These are phyloP conservation scores for Chlorops oryzae DNA, from an alignment of 1,140 invertebrate species.

Conservation along the genomic window DNA sequence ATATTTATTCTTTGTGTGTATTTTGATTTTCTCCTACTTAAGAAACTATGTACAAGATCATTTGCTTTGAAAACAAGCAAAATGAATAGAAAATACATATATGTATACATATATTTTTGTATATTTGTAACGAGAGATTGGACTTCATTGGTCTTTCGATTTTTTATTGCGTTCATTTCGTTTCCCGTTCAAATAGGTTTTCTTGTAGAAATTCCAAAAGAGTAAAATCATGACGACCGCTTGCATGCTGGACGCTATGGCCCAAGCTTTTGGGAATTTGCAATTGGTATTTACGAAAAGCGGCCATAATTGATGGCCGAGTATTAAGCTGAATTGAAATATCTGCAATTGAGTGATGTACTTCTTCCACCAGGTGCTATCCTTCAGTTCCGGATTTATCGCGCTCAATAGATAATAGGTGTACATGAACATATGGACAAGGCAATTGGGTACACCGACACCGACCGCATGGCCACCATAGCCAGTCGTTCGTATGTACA, in stretches of 20 bases:
- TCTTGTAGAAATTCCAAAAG: constrained; percentile 83
- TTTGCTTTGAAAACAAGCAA: too few relatives aligned
- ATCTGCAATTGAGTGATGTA: constrained; percentile 73
- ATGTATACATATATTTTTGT: too few relatives aligned
- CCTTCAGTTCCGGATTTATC: constrained; percentile 57
- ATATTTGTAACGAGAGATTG: too few relatives aligned
- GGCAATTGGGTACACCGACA: constrained; percentile 66
- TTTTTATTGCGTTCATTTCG: too few relatives aligned
- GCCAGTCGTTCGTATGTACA: constrained; percentile 21
- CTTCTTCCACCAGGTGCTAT: constrained; percentile 78
- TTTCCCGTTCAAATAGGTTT: too few relatives aligned
- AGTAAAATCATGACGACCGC: constrained; percentile 67
- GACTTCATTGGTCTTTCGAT: too few relatives aligned
- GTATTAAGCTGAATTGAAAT: constrained; percentile 65
- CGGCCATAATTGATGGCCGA: constrained; percentile 58
- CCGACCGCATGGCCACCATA: constrained; percentile 64
- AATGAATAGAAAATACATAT: too few relatives aligned
- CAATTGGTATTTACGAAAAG: constrained; percentile 63
- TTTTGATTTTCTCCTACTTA: too few relatives aligned
- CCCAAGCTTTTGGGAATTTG: constrained; percentile 58
- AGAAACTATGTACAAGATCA: too few relatives aligned
- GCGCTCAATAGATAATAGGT: constrained; percentile 67
- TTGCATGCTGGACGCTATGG: constrained; percentile 55
- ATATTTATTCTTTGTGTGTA: too few relatives aligned
- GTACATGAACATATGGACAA: constrained; percentile 77